Base-by-base conservation (phyloP, 2,797 vertebrate genomes). In the Sebastes hubbsi region DNA sequence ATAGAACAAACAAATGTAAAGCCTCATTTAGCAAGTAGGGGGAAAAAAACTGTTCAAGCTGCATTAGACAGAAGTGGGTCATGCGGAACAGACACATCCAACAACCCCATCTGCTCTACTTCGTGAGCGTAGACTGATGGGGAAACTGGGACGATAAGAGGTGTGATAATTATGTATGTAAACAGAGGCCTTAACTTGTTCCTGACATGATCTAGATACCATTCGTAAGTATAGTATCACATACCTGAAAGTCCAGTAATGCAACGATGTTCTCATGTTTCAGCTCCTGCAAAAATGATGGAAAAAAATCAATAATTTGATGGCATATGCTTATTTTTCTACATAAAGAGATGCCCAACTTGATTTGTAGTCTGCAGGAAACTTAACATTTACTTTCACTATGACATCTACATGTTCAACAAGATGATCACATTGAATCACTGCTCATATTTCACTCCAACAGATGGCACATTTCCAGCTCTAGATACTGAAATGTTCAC, bases 231-330 rank as follows among this genome's bases (percentile, higher is more conserved):
- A 16, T 29, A 8, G 16, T 6, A 18, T 60, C 70, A 78, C 91
- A 81, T 95, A 99, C 98, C 97, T 99, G 98, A 91, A 99, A 99
- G 93, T 99, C 98, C 68, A 98, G 97, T 92, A 99, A 93, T 2
- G 97, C 97, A 83, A 99, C 98, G 46, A 99, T 99, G 93, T 99
- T 99, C 86, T 99, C 98, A 90, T 99, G 98, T 89, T 99, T 99
- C 90, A 99, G 73, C 77, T 99, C 98, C 98, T 99, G 81, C 22
- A 84, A 34, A 84, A 61, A 87, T 7, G 2, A 77, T 1, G 81
- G 6, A 69, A 52, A 22, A 63, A 46, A 62, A 20, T 10, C 7
- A 65, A 25, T 61, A 14, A 72, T 36, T 60, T 36, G 1, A 52
- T 49, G 3, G 10, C 2, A 22, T 30, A 29, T 8, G 5, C 2